Evolutionary conservation across 2,888 invertebrate genomes (phyloP).

Genomic region (Omphaloscelis lunosa): DNA sequence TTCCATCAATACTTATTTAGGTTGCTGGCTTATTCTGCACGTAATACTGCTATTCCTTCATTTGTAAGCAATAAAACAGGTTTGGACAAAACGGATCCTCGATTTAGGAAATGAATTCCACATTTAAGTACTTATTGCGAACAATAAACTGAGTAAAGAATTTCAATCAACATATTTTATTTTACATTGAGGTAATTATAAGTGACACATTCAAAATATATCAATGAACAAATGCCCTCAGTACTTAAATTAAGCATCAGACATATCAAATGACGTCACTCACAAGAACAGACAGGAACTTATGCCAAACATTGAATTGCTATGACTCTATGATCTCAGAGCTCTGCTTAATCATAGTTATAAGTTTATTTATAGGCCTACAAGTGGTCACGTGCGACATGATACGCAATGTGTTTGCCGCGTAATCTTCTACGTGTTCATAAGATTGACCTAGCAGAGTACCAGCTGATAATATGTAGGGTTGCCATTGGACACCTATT

Average conservation of each 20-base stretch:
- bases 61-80: slow-evolving; percentile 11
- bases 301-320: slow-evolving; percentile 33
- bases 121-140: slow-evolving; percentile 16
- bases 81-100: not conserved
- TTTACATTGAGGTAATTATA: slow-evolving; percentile 15
- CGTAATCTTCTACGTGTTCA: slow-evolving; percentile 66
- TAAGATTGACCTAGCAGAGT: slow-evolving; percentile 63
- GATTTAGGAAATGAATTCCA: slow-evolving; percentile 14
- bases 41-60: slow-evolving; percentile 26
- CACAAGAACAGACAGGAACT: slow-evolving; percentile 4
- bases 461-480: slow-evolving; percentile 66
- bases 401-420: slow-evolving; percentile 64
- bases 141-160: not conserved
- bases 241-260: slow-evolving; percentile 15
- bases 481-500: slow-evolving; percentile 28
- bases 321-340: slow-evolving; percentile 52
- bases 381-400: slow-evolving; percentile 69
- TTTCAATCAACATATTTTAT: not conserved
- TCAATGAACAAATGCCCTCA: slow-evolving; percentile 10
- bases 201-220: slow-evolving; percentile 20
- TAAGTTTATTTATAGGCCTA: slow-evolving; percentile 72
- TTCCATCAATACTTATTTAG: slow-evolving; percentile 68
- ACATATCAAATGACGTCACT: slow-evolving; percentile 34
- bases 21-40: slow-evolving; percentile 34
- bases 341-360: slow-evolving; percentile 46